A percentile compares a stretch with the other conserved stretches of the same genome.
phyloP scores from a whole-genome alignment of 1,140 invertebrate species.

The Meloidogyne floridensis region DNA sequence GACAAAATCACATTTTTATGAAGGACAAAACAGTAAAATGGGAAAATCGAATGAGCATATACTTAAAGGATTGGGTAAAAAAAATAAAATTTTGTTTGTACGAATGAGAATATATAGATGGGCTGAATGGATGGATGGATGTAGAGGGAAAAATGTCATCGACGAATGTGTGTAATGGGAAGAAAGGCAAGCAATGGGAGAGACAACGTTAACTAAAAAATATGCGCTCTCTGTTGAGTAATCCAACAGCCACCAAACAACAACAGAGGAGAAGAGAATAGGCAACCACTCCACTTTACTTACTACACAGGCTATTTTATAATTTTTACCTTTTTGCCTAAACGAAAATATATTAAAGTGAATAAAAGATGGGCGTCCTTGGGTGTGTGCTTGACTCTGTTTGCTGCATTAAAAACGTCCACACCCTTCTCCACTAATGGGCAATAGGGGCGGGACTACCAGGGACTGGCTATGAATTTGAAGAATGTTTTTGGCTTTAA shows the following conservation, averaged over 20 bases:
- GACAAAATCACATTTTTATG: background rate
- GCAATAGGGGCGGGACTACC: background rate
- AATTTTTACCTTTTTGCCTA: background rate
- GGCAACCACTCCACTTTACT: no score
- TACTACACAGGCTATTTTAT: background rate
- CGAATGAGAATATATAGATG: background rate
- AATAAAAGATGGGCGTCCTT: background rate
- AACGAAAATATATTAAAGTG: background rate
- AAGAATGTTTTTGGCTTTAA: background rate
- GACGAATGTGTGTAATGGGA: background rate
- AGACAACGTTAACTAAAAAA: background rate
- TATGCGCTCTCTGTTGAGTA: background rate
- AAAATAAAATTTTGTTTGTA: background rate
- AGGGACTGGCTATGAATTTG: background rate
- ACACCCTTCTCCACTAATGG: conserved; percentile 8
- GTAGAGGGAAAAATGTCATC: background rate
- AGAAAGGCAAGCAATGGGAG: background rate
- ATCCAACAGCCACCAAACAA: background rate
- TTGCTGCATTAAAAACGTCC: background rate
- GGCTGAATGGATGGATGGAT: conserved; percentile 8
- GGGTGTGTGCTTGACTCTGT: background rate
- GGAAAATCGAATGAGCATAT: background rate
- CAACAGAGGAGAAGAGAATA: background rate
- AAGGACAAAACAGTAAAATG: conserved; percentile 5
- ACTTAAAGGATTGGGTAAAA: background rate